Base-by-base conservation (phyloP, 53 echinoderm and acorn worm species). In the Antedon mediterranea region DNA sequence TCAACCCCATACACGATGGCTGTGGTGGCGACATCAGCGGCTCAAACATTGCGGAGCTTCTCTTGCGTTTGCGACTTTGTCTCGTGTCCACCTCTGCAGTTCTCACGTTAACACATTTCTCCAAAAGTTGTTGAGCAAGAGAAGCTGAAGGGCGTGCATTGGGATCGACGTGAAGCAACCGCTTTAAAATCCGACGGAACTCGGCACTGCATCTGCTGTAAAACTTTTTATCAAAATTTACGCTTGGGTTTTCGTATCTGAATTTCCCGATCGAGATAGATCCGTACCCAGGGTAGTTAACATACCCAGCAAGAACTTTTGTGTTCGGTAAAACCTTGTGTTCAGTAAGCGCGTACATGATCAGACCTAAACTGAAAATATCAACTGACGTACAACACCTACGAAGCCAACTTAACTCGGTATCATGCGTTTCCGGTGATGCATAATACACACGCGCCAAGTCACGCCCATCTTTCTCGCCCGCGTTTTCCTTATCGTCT, bases 241-340 rank as follows among this genome's bases (percentile, higher is more conserved):
- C 83, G 75, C 95, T 95, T n/a, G 91, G 86, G 80, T 95, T 95
- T 32, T 74, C 87, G 44, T 89, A 77, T 8, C 92, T 79, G 57
- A 95, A 95, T 75, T 89, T 92, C 23, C 95, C 95, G 8, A 95
- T 73, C 2, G 95, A 89, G 31, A 95, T 89, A 3, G 87, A 75
- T n/a, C 92, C 95, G 34, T 95, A 95, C 1, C 95, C 95, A 0
- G 95, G 92, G 71, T 89, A 95, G 37, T 87, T 75, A 30, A 95
- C 73, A 71, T 29, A 89, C 8, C 87, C 44, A 4, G 91, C 91
- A 32, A 91, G 30, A 71, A 89, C 84, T 0, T 78, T 28, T 42
- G 77, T 31, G 14, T 77, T 71, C 9, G 85, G 86, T 28, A 93
- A 74, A 5, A 93, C 44, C 34, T 90, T 81, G 75, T 93, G 90